Percentiles rank a stretch among this genome's conserved stretches.
Conservation (phyloP, 2,888 invertebrate genomes). For the Chesias legatella region DNA sequence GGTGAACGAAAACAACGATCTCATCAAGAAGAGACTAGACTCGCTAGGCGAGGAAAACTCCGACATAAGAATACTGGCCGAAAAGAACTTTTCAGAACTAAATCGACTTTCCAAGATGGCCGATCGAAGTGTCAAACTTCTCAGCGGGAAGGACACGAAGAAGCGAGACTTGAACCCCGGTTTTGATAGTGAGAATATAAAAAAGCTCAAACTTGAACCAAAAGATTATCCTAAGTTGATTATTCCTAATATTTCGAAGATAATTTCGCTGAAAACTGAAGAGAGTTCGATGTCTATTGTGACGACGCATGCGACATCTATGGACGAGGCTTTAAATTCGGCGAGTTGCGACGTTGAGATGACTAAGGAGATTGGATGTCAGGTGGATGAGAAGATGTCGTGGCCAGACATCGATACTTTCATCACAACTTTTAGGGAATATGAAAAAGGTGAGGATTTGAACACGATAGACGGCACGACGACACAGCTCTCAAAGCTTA, state of each 20-base stretch:
- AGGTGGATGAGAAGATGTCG: constrained; percentile 39
- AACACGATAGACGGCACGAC: no score
- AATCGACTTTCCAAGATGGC: constrained; percentile 72
- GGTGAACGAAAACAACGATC: constrained; percentile 69
- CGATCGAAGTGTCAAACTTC: constrained; percentile 64
- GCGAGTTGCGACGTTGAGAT: constrained; percentile 46
- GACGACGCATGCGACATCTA: constrained; percentile 59
- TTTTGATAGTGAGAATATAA: constrained; percentile 65
- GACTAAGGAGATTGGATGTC: constrained; percentile 46
- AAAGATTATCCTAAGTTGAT: constrained; percentile 54
- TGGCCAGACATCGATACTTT: constrained; percentile 78
- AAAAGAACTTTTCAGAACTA: constrained; percentile 71
- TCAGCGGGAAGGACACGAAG: constrained; percentile 55
- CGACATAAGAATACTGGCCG: constrained; percentile 62
- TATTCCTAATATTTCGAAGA: constrained; percentile 66
- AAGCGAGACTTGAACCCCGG: constrained; percentile 66
- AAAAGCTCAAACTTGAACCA: constrained; percentile 42
- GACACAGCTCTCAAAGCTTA: no score
- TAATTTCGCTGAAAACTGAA: constrained; percentile 59
- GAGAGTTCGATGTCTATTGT: constrained; percentile 27
- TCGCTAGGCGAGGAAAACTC: constrained; percentile 32
- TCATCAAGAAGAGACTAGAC: constrained; percentile 67
- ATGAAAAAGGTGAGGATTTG: constrained; percentile 68
- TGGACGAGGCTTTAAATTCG: constrained; percentile 65
- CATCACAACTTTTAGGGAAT: constrained; percentile 74